These are phyloP conservation scores for Trogon surrucura DNA, from an alignment of 2,113 vertebrate genomes.

Conservation along the genomic window DNA sequence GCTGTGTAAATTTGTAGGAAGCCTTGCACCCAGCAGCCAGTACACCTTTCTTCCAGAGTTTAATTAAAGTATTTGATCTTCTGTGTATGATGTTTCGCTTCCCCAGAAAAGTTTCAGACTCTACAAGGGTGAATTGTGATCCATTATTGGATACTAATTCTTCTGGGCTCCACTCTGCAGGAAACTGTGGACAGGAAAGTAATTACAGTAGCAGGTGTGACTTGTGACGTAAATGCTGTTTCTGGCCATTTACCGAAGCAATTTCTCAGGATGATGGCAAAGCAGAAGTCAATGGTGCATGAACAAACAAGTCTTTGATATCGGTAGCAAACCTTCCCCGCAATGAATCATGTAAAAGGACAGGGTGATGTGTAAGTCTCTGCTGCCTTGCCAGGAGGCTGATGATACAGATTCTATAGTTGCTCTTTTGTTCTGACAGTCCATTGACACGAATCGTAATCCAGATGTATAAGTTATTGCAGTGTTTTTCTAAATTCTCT, in stretches of 20 bases:
- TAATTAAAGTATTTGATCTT: constrained; percentile 48
- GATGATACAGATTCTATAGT: background rate
- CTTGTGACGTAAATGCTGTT: constrained; percentile 19
- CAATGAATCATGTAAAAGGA: background rate
- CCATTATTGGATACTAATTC: constrained; percentile 49
- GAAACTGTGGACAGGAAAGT: constrained; percentile 30
- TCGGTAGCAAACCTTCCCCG: background rate
- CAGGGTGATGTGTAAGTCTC: background rate
- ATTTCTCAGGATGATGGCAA: constrained; percentile 33
- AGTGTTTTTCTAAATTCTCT: background rate
- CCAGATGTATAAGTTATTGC: background rate
- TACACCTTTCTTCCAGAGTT: constrained; percentile 13
- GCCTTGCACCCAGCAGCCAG: background rate
- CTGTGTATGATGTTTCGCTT: background rate
- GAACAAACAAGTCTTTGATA: constrained; percentile 42
- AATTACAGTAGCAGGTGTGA: constrained; percentile 47
- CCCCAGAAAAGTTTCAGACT: background rate
- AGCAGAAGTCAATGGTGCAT: constrained; percentile 3
- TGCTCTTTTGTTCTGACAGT: background rate
- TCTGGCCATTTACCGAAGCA: constrained; percentile 45
- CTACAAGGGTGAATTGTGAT: background rate
- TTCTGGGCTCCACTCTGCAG: background rate
- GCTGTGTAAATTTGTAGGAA: background rate
- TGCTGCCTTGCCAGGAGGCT: background rate
- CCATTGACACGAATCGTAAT: background rate